Evolutionary conservation across 2,888 invertebrate genomes (phyloP), one percentile per base, ranked within the genome.

Genomic region (Drosophila limbata): DNA sequence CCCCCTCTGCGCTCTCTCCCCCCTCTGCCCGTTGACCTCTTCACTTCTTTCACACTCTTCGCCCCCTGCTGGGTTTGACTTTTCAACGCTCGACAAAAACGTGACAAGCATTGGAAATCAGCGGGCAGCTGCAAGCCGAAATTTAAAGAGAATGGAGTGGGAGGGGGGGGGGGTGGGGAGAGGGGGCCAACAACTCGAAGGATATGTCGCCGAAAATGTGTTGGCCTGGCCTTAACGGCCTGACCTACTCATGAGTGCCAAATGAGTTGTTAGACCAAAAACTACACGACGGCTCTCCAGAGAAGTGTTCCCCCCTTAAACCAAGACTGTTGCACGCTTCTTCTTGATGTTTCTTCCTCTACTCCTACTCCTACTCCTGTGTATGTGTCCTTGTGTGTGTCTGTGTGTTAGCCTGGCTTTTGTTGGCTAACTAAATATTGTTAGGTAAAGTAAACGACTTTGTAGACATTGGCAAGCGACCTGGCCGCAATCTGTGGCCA

Each of bases 381-480:
- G 53, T 50, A 31, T 42, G 5, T 28, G 42, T 39, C 17, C 42
- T 8, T 28, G 42, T 39, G 31, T 51, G 8, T 53, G 35, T 50
- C 25, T 17, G 44, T 40, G 59, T 55, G 59, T 62, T 65, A 47
- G 63, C 55, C 15, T 56, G 72, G 67, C 81, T 85, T 84, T 88
- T 83, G 87, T 86, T 74, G 74, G 84, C 89, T 72, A 88, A 88
- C 84, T 83, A 86, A 88, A 83, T 88, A 88, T 89, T 88, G 90
- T 84, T 88, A 89, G 83, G 75, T 74, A 83, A 83, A 83, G 88
- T 88, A 81, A 83, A 89, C 89, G 89, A 59, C 67, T 66, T 72
- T 86, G 77, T 83, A 60, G 82, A 85, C 88, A 79, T 73, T 85
- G 66, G 50, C 65, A 71, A 66, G 60, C 55, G 48, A 66, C 33